These are phyloP conservation scores for Streblospio benedicti DNA, from an alignment of 1,140 invertebrate species.

Conservation along the genomic window DNA sequence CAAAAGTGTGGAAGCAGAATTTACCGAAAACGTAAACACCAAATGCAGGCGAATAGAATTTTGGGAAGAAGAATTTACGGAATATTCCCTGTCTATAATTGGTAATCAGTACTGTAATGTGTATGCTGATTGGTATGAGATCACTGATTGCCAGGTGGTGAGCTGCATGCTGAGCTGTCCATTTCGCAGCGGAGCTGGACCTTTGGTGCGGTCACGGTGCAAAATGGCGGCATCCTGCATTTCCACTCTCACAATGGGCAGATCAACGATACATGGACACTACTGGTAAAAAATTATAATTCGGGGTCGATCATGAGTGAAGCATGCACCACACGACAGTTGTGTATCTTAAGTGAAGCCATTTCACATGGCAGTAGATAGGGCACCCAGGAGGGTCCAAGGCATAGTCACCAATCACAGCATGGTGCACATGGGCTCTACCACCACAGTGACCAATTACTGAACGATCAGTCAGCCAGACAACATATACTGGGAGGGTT, in stretches of 20 bases:
- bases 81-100: neutral
- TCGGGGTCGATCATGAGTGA: neutral
- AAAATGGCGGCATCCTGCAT: constrained; percentile 23
- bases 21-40: neutral
- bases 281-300: constrained; percentile 19
- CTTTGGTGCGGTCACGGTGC: constrained; percentile 27
- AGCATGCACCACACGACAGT: neutral
- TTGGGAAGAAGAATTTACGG: neutral
- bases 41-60: neutral
- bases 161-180: constrained; percentile 20
- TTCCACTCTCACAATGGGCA: constrained; percentile 24
- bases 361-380: too few relatives aligned
- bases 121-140: neutral
- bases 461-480: neutral
- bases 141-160: constrained; percentile 15
- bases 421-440: neutral
- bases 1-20: too few relatives aligned
- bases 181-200: constrained; percentile 14
- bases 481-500: too few relatives aligned
- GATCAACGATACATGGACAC: constrained; percentile 19
- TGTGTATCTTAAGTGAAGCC: neutral
- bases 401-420: too few relatives aligned
- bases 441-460: neutral
- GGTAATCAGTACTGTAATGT: neutral
- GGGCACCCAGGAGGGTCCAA: too few relatives aligned